phyloP scores from a whole-genome alignment of 2,888 invertebrate species.

The Cephus rjabovi region DNA sequence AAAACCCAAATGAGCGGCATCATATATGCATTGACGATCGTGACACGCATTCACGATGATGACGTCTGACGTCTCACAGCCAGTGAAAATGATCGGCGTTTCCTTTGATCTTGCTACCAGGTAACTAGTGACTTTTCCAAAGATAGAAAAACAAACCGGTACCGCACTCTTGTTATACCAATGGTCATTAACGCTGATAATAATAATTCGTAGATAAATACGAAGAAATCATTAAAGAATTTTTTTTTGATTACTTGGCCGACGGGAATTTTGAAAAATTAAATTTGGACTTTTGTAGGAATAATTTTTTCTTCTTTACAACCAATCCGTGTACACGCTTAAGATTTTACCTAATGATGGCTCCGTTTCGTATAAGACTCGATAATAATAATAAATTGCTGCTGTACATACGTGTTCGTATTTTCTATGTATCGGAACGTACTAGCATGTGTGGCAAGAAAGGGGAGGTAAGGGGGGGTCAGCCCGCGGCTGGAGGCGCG shows the following conservation, averaged over 20 bases:
- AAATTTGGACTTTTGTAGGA: neutral
- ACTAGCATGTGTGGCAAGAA: neutral
- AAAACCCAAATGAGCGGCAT: neutral
- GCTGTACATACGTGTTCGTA: neutral
- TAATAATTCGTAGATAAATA: neutral
- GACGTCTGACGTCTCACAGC: neutral
- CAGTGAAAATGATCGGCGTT: neutral
- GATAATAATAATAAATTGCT: neutral
- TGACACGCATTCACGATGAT: neutral
- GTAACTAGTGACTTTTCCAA: neutral
- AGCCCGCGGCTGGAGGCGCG: conserved; percentile 65
- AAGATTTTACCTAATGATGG: neutral
- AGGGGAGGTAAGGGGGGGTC: conserved; percentile 44
- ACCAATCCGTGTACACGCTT: neutral
- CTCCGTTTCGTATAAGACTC: neutral
- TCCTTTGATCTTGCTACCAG: neutral
- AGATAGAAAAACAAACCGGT: neutral
- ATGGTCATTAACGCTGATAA: neutral
- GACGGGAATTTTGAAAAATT: neutral
- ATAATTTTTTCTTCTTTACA: neutral
- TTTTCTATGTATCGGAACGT: neutral
- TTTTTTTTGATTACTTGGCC: too few relatives aligned
- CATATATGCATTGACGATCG: neutral
- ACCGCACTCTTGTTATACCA: neutral
- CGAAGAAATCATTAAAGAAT: neutral